Evolutionary conservation across 2,113 vertebrate species (phyloP), one percentile per base, ranked within the genome.

Genomic region (Sebastes schlegelii): DNA sequence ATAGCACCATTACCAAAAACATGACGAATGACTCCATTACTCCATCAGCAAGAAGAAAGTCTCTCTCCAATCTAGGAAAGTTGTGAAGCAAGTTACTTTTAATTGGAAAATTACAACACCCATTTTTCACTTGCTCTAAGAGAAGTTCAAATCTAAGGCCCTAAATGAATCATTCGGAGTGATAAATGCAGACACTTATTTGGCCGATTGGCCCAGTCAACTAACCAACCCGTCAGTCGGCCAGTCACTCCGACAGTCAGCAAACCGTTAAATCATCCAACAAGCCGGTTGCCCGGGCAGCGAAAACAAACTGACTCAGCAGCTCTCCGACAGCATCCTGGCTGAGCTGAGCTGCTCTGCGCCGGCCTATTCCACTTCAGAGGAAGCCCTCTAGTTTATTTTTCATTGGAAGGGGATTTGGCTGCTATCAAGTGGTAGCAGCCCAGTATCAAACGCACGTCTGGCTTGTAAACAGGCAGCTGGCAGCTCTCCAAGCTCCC

Each of bases 401-500:
- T 91, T 91, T 89, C 88, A 86, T 89, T 82, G 84, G 82, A 82
- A 58, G 80, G 93, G 93, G 91, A 94, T 94, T 92, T 92, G 88
- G 83, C 84, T 80, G 89, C 91, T 91, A 95, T 93, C 91, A 93
- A 88, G 91, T 88, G 77, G 80, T 76, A 84, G 88, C 89, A 90
- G 92, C 77, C 89, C 88, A 54, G 64, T 86, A 91, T 92, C 92
- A 92, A 92, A 91, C 81, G 10, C 63, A 23, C 17, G 86, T 85
- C 84, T 83, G 91, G 85, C 88, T 89, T 90, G 93, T 94, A 93
- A 94, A 94, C 93, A 95, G 91, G 91, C 92, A 85, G 91, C 92
- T 93, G 94, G 93, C 94, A 88, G 84, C 80, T 49, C 79, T 93
- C 90, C 91, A 92, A 92, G 69, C 88, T 82, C 90, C 91, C 91